Conservation (phyloP, 1,140 invertebrate species). For the Pogonus chalceus region DNA sequence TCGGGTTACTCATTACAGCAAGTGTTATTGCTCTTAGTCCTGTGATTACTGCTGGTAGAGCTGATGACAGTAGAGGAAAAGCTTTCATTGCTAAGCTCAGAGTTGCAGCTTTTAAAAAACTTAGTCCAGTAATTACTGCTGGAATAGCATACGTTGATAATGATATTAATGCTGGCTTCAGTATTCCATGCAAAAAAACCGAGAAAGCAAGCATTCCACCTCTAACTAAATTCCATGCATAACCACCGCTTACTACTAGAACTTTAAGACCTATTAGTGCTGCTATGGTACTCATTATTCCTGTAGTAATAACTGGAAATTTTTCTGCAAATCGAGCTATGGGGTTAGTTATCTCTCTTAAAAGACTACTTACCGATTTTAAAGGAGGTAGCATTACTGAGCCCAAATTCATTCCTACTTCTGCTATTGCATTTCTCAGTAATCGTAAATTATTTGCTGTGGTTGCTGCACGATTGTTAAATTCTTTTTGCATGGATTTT, state of each 20-base stretch:
- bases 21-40: constrained; percentile 12
- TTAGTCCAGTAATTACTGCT: too few species aligned
- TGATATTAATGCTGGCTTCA: too few species aligned
- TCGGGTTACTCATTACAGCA: constrained; percentile 9
- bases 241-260: constrained; percentile 8
- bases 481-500: not conserved
- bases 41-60: constrained; percentile 12
- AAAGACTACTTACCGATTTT: not conserved
- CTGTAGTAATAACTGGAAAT: not conserved
- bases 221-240: too few species aligned
- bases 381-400: constrained; percentile 7
- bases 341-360: not conserved
- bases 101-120: constrained; percentile 6
- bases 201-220: too few species aligned
- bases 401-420: constrained; percentile 3
- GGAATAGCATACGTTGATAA: too few species aligned
- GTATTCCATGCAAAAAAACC: too few species aligned
- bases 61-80: constrained; percentile 5
- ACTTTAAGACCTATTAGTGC: constrained; percentile 6
- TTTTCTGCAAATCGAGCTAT: constrained; percentile 1
- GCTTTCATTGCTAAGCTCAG: not conserved
- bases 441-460: constrained; percentile 7
- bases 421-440: not conserved
- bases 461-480: constrained; percentile 2
- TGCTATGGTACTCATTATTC: constrained; percentile 1